Base-by-base conservation (phyloP, 2,888 invertebrate genomes). In the Abrostola tripartita region DNA sequence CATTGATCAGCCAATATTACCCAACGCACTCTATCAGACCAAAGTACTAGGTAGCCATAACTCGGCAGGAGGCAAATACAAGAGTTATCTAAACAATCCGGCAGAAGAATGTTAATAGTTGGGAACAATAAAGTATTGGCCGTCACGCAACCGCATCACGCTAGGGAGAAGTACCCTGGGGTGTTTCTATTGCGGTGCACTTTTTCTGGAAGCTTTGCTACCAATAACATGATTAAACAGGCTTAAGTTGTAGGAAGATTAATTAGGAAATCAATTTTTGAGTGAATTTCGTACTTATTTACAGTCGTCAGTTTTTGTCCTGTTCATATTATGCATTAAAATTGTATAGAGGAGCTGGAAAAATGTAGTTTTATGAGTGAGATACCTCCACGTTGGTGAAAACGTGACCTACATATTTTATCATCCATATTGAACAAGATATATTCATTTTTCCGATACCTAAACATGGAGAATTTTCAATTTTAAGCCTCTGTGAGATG, bases 51-150 rank as follows among this genome's bases (percentile, higher is more conserved):
- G 81, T 44, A 59, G 10, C 62, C 65, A 79, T 68, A 78, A 68
- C 71, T 35, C 72, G 50, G 67, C 60, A 65, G 72, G 75, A 78
- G 79, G 77, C 61, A 62, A 65, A 74, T 66, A 62, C 57, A 65
- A 68, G 81, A 89, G 89, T 86, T 92, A 92, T 92, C 92, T 91
- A 90, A 92, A 91, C 90, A 93, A 92, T 92, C 92, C 90, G 86
- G 82, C 85, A 87, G 84, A 91, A 88, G 93, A 93, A 94, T 94
- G 93, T 93, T 94, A 93, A 94, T 93, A 92, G 92, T 91, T 82
- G 82, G 86, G 44, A 88, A 87, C 88, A 89, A 88, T 89, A 88
- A 88, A 88, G 85, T 87, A 86, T 83, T 86, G 85, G 84, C 70
- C 70, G 80, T 80, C 92, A 93, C 92, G 93, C 92, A 86, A 92